Evolutionary conservation across 2,113 vertebrate species (phyloP).

Genomic region (Pseudorectes ferrugineus): DNA sequence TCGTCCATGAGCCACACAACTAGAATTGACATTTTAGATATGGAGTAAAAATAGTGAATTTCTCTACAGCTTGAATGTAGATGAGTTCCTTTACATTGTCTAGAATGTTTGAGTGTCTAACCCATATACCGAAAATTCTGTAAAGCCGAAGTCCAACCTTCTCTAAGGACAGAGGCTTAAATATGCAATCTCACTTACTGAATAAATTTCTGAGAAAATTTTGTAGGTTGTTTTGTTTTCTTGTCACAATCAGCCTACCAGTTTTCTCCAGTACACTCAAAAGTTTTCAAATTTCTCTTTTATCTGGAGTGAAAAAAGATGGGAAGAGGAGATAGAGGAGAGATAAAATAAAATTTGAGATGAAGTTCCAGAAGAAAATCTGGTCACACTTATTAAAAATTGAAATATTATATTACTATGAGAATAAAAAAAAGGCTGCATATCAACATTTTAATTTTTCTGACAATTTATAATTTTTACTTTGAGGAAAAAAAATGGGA

Average conservation of each 20-base stretch:
- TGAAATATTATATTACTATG: neutral
- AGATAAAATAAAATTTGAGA: neutral
- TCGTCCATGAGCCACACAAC: neutral
- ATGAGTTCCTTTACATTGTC: neutral
- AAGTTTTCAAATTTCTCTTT: neutral
- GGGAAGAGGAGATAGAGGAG: neutral
- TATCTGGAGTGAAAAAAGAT: neutral
- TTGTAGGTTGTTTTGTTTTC: neutral
- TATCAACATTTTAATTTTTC: neutral
- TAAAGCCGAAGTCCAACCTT: neutral
- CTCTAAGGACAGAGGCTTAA: neutral
- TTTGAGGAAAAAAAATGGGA: accelerated
- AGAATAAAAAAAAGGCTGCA: neutral
- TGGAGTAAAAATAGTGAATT: neutral
- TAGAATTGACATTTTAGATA: neutral
- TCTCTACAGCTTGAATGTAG: neutral
- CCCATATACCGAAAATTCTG: neutral
- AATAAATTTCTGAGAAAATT: neutral
- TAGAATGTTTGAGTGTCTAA: neutral
- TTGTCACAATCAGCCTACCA: neutral
- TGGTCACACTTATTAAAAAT: neutral
- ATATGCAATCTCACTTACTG: neutral
- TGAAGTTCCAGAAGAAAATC: neutral
- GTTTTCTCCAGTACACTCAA: neutral
- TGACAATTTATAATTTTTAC: neutral